A percentile compares a stretch with the other conserved stretches of the same genome.
phyloP scores from a whole-genome alignment of 2,888 invertebrate species.

The Idaea aversata region DNA sequence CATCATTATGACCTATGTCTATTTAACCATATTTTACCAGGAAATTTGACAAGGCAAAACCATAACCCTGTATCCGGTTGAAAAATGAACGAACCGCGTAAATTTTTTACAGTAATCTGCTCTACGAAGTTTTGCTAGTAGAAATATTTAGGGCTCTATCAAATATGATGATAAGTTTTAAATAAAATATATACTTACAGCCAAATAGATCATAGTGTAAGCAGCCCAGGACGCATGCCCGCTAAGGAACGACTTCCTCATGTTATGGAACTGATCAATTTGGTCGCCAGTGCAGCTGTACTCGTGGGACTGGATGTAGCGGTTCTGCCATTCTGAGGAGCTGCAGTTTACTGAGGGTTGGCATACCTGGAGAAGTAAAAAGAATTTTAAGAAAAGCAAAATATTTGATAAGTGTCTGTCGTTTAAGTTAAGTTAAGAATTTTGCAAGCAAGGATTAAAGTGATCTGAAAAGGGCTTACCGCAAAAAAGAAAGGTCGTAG shows the following conservation, averaged over 20 bases:
- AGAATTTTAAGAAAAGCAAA: not conserved
- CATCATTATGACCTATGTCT: no score
- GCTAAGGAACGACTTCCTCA: slow-evolving; percentile 92
- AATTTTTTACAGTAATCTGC: not conserved
- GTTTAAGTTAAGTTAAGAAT: not conserved
- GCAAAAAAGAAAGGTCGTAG: slow-evolving; percentile 95
- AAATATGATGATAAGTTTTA: not conserved
- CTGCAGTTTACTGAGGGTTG: slow-evolving; percentile 86
- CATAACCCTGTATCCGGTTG: no score
- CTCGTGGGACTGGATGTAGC: slow-evolving; percentile 83
- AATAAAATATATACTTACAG: slow-evolving; percentile 81
- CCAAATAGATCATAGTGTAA: slow-evolving; percentile 90
- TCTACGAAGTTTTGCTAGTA: not conserved
- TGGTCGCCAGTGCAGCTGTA: slow-evolving; percentile 82
- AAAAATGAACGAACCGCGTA: not conserved
- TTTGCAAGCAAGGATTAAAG: no score
- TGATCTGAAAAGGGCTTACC: slow-evolving; percentile 58
- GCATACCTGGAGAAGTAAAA: slow-evolving; percentile 83
- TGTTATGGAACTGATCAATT: slow-evolving; percentile 79
- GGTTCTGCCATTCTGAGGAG: slow-evolving; percentile 74
- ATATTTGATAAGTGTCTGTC: no score
- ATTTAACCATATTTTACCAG: no score
- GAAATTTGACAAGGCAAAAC: no score
- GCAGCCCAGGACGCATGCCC: slow-evolving; percentile 94
- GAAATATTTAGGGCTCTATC: not conserved